These are phyloP conservation scores for Leucania comma DNA, from an alignment of 2,888 invertebrate genomes.

Conservation along the genomic window DNA sequence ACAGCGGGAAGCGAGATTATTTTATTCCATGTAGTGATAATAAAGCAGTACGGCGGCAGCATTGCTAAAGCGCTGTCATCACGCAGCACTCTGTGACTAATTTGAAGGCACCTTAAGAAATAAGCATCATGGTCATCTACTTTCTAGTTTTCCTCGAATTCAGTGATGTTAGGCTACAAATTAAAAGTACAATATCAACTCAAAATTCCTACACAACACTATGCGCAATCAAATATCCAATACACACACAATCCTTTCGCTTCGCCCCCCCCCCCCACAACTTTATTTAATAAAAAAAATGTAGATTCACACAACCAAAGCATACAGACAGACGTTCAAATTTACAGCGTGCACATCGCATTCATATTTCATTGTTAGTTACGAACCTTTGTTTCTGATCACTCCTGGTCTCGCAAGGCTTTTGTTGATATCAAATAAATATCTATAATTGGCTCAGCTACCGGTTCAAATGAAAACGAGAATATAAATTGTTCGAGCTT, in stretches of 20 bases:
- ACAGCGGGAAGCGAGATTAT: too few species aligned
- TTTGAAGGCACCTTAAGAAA: too few species aligned
- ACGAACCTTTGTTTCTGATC: slow-evolving; percentile 57
- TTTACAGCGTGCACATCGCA: slow-evolving; percentile 44
- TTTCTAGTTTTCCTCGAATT: too few species aligned
- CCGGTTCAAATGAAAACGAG: slow-evolving; percentile 33
- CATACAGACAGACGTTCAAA: slow-evolving; percentile 34
- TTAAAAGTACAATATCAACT: not conserved
- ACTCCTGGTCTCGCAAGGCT: slow-evolving; percentile 33
- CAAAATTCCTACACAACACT: not conserved
- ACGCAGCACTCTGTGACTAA: too few species aligned
- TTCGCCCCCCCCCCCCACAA: not conserved
- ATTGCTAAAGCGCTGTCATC: too few species aligned
- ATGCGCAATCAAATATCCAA: not conserved
- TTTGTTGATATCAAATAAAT: slow-evolving; percentile 61
- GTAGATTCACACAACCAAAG: slow-evolving; percentile 3
- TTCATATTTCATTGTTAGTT: slow-evolving; percentile 61
- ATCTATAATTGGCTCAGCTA: slow-evolving; percentile 49
- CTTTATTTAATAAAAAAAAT: slow-evolving; percentile 24
- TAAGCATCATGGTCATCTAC: too few species aligned
- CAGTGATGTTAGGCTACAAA: not conserved
- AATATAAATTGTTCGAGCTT: slow-evolving; percentile 42
- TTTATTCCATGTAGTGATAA: too few species aligned
- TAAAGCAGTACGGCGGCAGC: too few species aligned
- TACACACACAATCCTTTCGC: not conserved